Conservation (phyloP, 1,140 invertebrate genomes). For the Bombus waltoni region DNA sequence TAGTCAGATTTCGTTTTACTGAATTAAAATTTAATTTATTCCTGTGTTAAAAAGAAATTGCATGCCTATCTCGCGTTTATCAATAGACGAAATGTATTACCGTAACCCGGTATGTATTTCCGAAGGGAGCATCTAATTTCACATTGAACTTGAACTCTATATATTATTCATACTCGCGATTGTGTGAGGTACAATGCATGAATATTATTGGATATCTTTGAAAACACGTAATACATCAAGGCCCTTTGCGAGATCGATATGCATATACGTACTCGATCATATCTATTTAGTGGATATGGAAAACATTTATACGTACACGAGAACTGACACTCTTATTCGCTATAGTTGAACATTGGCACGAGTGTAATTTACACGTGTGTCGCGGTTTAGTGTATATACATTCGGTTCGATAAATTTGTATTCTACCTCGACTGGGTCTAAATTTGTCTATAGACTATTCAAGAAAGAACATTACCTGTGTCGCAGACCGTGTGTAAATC, state of each 20-base stretch:
- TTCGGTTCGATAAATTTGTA: background rate
- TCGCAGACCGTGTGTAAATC: background rate
- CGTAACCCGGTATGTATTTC: background rate
- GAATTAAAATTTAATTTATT: background rate
- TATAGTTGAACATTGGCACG: conserved; percentile 7
- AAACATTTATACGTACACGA: conserved; percentile 21
- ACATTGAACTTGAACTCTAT: conserved; percentile 38
- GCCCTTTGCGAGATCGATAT: conserved; percentile 57
- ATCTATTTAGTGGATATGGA: conserved; percentile 31
- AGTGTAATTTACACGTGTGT: conserved; percentile 41
- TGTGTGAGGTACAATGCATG: conserved; percentile 14
- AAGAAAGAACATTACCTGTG: conserved; percentile 4
- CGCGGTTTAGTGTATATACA: background rate
- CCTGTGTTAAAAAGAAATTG: background rate
- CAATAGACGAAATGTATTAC: background rate
- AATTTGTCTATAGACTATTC: background rate
- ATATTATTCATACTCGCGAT: conserved; percentile 25
- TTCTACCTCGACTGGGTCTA: background rate
- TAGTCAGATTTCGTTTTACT: no score
- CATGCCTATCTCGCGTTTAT: background rate
- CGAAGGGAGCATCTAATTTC: background rate
- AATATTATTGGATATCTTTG: conserved; percentile 42
- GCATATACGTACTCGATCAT: background rate
- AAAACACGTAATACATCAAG: conserved; percentile 57
- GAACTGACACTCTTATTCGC: conserved; percentile 10